These are phyloP conservation scores for Gasteruption jaculator DNA, from an alignment of 2,888 invertebrate genomes.

Conservation along the genomic window DNA sequence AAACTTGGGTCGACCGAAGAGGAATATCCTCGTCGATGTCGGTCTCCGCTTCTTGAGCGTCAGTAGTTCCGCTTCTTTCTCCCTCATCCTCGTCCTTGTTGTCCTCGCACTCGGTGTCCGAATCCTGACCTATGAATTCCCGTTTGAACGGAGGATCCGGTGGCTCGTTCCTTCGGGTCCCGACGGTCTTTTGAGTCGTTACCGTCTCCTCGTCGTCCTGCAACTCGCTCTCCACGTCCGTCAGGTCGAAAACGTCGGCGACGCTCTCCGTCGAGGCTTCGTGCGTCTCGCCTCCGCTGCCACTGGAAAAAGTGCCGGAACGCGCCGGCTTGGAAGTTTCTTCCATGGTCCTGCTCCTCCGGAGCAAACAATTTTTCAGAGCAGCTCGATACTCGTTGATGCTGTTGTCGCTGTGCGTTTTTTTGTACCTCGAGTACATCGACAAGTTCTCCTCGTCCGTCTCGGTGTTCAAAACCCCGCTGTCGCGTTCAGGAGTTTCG, in stretches of 20 bases:
- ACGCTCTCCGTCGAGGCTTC: neutral
- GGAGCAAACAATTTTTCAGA: no score
- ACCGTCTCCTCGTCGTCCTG: no score
- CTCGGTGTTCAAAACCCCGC: constrained; percentile 13
- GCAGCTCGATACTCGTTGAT: constrained; percentile 36
- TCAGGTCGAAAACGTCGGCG: neutral
- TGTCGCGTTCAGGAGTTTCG: constrained; percentile 16
- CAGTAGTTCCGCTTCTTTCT: constrained; percentile 5
- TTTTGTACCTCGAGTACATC: constrained; percentile 40
- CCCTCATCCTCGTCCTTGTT: no score
- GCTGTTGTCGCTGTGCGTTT: constrained; percentile 33
- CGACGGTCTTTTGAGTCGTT: no score
- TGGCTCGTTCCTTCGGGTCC: no score
- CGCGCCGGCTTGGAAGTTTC: no score
- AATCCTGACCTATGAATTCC: no score
- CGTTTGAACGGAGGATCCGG: no score
- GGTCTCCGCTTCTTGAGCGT: constrained; percentile 11
- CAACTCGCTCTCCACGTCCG: neutral
- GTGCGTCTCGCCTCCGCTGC: constrained; percentile 3
- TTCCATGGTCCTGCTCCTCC: no score
- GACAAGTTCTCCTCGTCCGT: constrained; percentile 27
- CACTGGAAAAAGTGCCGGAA: no score
- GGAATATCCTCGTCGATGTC: constrained; percentile 20
- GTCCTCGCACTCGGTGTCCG: no score
- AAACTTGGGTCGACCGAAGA: no score